phyloP scores from a whole-genome alignment of 2,113 vertebrate genomes.

The Osmerus mordax region DNA sequence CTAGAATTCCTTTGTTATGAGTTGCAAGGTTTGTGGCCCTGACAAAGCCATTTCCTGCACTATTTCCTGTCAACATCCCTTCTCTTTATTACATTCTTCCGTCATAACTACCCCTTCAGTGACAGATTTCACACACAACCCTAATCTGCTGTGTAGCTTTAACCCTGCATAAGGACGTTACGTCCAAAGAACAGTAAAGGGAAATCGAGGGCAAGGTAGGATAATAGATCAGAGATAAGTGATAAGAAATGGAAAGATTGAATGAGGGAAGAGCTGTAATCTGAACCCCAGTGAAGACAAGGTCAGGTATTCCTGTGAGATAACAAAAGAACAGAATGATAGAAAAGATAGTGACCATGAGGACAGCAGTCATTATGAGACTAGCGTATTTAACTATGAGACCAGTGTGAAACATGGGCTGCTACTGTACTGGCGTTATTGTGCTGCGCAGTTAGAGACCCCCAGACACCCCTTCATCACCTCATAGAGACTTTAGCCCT shows the following conservation, averaged over 20 bases:
- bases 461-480: neutral
- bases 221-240: neutral
- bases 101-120: constrained; percentile 1
- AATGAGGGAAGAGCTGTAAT: neutral
- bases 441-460: neutral
- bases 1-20: constrained; percentile 10
- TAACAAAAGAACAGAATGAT: neutral
- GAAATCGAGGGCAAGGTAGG: neutral
- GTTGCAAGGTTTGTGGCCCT: constrained; percentile 15
- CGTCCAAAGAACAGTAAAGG: neutral
- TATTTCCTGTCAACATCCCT: constrained; percentile 33
- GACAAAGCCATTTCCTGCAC: constrained; percentile 37
- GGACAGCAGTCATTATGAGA: neutral
- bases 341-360: neutral
- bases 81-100: constrained; percentile 33
- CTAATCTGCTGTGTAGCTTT: constrained; percentile 7
- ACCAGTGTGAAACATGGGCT: neutral
- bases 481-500: neutral
- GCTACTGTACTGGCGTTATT: neutral
- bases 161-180: constrained; percentile 17
- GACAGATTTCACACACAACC: constrained; percentile 16
- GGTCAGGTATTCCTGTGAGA: too few species aligned
- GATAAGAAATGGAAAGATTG: neutral
- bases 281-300: too few species aligned
- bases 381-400: neutral